phyloP scores from a whole-genome alignment of 2,888 invertebrate genomes.

The Spisula solida region DNA sequence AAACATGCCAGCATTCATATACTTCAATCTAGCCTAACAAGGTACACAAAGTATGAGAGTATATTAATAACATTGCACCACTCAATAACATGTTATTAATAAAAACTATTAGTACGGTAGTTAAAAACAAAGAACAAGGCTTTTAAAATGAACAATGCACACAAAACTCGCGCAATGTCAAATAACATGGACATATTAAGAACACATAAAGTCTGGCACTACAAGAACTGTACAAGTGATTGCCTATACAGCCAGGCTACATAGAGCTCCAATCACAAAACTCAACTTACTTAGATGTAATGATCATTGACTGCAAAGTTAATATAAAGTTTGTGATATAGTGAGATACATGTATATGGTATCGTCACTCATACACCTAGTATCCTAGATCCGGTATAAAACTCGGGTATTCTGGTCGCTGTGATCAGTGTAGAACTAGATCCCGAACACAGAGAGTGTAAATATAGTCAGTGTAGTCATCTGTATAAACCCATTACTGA shows the following conservation, averaged over 20 bases:
- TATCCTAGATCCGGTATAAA: not conserved
- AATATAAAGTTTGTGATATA: constrained; percentile 20
- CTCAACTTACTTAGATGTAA: constrained; percentile 54
- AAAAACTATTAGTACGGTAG: constrained; percentile 4
- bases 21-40: constrained; percentile 18
- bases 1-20: constrained; percentile 11
- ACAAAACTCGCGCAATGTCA: not conserved
- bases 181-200: constrained; percentile 11
- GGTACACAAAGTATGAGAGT: not conserved
- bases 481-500: too few relatives aligned
- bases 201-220: constrained; percentile 26
- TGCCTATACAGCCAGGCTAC: constrained; percentile 12
- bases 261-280: constrained; percentile 34
- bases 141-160: constrained; percentile 9
- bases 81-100: not conserved
- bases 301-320: constrained; percentile 55
- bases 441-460: not conserved
- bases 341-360: not conserved
- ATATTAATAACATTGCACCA: constrained; percentile 15
- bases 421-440: not conserved
- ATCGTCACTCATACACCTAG: not conserved
- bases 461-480: not conserved
- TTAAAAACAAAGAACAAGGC: constrained; percentile 10
- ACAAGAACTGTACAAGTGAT: constrained; percentile 6
- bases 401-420: not conserved